Percentiles rank a stretch among this genome's conserved stretches.
Conservation (phyloP, 2,888 invertebrate genomes). For the Brassicogethes aeneus region DNA sequence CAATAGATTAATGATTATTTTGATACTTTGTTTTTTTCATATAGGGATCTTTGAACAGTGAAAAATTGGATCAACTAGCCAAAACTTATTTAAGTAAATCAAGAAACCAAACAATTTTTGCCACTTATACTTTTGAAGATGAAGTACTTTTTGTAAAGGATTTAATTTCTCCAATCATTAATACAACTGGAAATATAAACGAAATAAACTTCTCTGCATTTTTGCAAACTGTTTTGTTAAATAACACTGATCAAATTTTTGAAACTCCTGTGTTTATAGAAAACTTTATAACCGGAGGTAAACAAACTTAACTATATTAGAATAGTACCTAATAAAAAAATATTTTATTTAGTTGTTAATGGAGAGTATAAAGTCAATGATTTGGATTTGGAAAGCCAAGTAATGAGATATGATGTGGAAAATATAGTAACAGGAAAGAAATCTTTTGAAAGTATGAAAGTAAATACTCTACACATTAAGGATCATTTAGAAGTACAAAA, state of each 20-base stretch:
- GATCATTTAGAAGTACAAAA: conserved; percentile 36
- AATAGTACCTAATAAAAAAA: too few species aligned
- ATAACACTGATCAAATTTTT: conserved; percentile 39
- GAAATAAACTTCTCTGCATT: conserved; percentile 40
- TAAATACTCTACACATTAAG: conserved; percentile 34
- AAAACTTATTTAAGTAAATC: conserved; percentile 47
- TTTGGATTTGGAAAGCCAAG: conserved; percentile 44
- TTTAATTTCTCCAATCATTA: conserved; percentile 31
- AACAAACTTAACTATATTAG: conserved; percentile 6
- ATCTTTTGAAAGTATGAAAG: conserved; percentile 33
- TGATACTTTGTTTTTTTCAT: conserved; percentile 11
- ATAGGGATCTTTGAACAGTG: conserved; percentile 43
- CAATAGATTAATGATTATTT: neutral
- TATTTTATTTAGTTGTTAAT: conserved; percentile 19
- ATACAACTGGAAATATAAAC: conserved; percentile 30
- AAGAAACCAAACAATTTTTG: conserved; percentile 40
- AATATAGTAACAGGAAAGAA: conserved; percentile 43
- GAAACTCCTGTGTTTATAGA: conserved; percentile 29
- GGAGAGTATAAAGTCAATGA: conserved; percentile 42
- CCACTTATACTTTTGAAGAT: conserved; percentile 39
- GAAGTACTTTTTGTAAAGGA: conserved; percentile 34
- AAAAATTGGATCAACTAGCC: conserved; percentile 40
- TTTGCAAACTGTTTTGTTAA: conserved; percentile 37
- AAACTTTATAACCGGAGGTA: conserved; percentile 22
- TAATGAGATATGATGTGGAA: conserved; percentile 39